Percentiles rank a stretch among this genome's conserved stretches.
Evolutionary conservation across 2,113 vertebrate genomes (phyloP).

Genomic region (Neoarius graeffei): DNA sequence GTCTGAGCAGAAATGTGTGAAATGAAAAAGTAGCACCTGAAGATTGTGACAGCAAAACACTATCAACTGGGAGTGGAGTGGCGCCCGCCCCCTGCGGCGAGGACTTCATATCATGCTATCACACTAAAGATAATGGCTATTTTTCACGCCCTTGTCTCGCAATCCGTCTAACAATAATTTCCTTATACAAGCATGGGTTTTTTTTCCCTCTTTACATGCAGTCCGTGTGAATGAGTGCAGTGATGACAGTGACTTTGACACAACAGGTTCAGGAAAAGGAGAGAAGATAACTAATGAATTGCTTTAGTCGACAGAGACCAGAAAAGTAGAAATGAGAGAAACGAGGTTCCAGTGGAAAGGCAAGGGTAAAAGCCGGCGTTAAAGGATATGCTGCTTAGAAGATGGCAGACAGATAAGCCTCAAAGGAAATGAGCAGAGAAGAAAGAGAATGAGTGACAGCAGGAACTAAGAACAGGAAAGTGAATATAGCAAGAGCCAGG

Average conservation of each 20-base stretch:
- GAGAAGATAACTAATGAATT: neutral
- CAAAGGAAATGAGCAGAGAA: conserved; percentile 19
- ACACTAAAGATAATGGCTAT: conserved; percentile 9
- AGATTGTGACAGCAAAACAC: conserved; percentile 46
- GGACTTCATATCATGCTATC: conserved; percentile 24
- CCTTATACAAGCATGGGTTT: conserved; percentile 6
- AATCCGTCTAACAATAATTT: conserved; percentile 27
- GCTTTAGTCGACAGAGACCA: conserved; percentile 12
- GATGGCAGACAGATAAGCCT: conserved; percentile 30
- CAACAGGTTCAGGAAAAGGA: conserved; percentile 8
- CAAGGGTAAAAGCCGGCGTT: conserved; percentile 2
- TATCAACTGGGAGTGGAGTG: conserved; percentile 5
- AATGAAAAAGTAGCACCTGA: conserved; percentile 49
- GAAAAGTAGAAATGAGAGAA: conserved; percentile 7
- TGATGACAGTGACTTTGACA: neutral
- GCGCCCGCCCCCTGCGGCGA: neutral
- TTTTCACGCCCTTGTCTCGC: conserved; percentile 1
- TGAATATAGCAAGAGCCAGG: conserved; percentile 14
- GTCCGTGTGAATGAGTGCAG: conserved; percentile 17
- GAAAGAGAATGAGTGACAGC: conserved; percentile 27
- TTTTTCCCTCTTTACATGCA: neutral
- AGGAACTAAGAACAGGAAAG: conserved; percentile 20
- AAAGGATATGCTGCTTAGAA: conserved; percentile 19
- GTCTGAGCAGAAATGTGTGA: conserved; percentile 46
- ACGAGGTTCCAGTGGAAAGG: conserved; percentile 1